Evolutionary conservation across 2,888 invertebrate species (phyloP), one percentile per base, ranked within the genome.

Genomic region (Euclidia mi): DNA sequence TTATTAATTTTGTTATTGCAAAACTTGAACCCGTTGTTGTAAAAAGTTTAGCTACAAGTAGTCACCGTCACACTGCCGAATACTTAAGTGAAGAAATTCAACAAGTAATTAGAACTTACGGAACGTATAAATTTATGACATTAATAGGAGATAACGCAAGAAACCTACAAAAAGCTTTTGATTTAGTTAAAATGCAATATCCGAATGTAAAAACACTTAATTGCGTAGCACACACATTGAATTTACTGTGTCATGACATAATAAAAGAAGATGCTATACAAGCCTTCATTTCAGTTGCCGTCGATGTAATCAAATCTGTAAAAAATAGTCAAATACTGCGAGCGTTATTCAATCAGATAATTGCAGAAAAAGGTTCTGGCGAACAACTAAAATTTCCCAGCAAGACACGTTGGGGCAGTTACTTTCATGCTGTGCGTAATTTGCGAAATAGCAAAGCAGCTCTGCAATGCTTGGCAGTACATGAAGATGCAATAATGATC

Each of bases 341-440:
- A 29, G 46, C 64, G 44, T 59, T 60, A 53, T 52, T 60, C 46
- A 50, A 55, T 35, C 51, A 65, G 41, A 62, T 65, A 37, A 32
- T 56, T 56, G 57, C 65, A 63, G 58, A 71, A 43, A 65, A 57
- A 47, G 47, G 52, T 45, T 47, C 61, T 31, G 60, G 61, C 6
- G 62, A 65, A 60, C 57, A 59, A 47, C 51, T 68, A 38, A 70
- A 70, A 49, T 57, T 65, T 38, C 65, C 63, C 12, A 41, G 51
- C 7, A 28, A 37, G n/a, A 46, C 46, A 6, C 14, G 37, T 14
- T 46, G 46, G 46, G 64, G 60, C 50, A 70, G 70, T 62, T 58
- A 68, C 48, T 50, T n/a, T n/a, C n/a, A n/a, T n/a, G 37, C 28
- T 48, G 48, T 50, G 59, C 61, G 10, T 45, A 64, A 66, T 57